Evolutionary conservation across 2,797 vertebrate species (phyloP), one percentile per base, ranked within the genome.

Genomic region (Lagorchestes hirsutus): DNA sequence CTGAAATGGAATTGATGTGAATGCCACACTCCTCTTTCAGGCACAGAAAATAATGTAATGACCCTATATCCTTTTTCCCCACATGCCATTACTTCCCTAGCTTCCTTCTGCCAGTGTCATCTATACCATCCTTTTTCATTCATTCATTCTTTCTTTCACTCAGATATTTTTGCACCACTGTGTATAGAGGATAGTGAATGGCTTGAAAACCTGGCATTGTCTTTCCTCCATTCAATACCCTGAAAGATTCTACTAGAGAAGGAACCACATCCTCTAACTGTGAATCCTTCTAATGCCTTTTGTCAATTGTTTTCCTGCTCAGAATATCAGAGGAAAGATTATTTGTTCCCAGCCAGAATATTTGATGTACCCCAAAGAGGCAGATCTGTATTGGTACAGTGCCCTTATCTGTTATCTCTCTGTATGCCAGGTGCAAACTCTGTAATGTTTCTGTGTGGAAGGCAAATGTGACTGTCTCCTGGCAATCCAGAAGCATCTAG

Each of bases 401-500:
- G 74, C 74, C 74, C 24, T 87, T 87, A 87, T 87, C 40, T 50
- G 74, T 27, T 27, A 87, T 87, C 28, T 87, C 74, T 87, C 74
- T 87, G 40, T 40, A 87, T 87, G 74, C 40, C 74, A 87, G 74
- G 74, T 87, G 74, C 74, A 87, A 87, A 87, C 40, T 27, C 74
- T 87, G 3, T 82, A 82, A 82, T 87, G 40, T 5, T 34, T 27
- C 29, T 40, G 40, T 9, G 13, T 93, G 82, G 16, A 52, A 46
- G 31, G 46, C 18, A 95, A 29, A 94, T 94, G 97, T 97, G 97
- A 82, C 55, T 50, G 40, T 87, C 40, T 40, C 52, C 40, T 57
- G 0, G 5, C 67, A 29, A 27, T 34, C 24, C 50, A 29, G 93
- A 92, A 91, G 93, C 92, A 54, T 95, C 96, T 96, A 90, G 90